These are phyloP conservation scores for Ectemnius continuus DNA, from an alignment of 2,888 invertebrate genomes.

Conservation along the genomic window DNA sequence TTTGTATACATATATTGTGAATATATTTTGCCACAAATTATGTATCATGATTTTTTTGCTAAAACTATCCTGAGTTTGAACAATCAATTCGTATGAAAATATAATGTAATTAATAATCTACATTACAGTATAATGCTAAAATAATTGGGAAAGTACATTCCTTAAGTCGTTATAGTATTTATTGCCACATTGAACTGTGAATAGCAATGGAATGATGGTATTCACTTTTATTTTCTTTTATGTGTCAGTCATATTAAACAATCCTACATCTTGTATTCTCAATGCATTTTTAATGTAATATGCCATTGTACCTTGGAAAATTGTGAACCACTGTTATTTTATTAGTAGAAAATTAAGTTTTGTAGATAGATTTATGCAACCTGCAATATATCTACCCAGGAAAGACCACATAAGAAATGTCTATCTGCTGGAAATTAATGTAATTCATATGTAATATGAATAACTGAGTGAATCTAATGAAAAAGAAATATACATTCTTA, in stretches of 20 bases:
- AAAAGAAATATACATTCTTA: neutral
- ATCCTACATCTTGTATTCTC: slow-evolving; percentile 17
- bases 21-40: no score
- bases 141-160: neutral
- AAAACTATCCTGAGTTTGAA: no score
- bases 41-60: no score
- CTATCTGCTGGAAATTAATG: neutral
- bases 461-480: neutral
- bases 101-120: slow-evolving; percentile 4
- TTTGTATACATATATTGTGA: no score
- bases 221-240: slow-evolving; percentile 14
- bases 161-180: neutral
- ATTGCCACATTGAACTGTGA: no score
- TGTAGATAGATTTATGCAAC: slow-evolving; percentile 9
- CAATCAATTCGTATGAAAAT: neutral
- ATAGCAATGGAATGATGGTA: slow-evolving; percentile 38
- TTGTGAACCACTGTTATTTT: slow-evolving; percentile 38
- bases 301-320: slow-evolving; percentile 39
- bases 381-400: neutral
- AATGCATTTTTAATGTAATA: slow-evolving; percentile 29
- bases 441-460: neutral
- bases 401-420: neutral
- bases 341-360: slow-evolving; percentile 24
- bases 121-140: neutral
- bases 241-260: slow-evolving; percentile 10